Evolutionary conservation across 2,797 vertebrate genomes (phyloP).

Genomic region (Macrochelys suwanniensis): DNA sequence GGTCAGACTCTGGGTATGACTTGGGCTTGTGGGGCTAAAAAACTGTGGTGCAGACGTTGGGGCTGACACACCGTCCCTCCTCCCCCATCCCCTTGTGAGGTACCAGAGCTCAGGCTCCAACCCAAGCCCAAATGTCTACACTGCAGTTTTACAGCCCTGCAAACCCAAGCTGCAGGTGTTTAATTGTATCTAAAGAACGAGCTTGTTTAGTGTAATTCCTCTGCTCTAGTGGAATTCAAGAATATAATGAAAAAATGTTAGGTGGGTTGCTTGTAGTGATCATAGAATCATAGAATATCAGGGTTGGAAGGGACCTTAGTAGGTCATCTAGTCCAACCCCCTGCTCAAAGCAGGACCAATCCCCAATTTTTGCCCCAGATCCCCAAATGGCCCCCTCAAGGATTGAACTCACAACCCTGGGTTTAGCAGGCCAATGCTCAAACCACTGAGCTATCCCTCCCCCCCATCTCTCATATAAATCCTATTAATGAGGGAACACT

Average conservation of each 20-base stretch:
- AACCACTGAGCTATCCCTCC: too few species aligned
- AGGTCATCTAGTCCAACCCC: too few species aligned
- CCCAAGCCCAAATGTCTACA: neutral
- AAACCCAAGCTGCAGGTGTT: neutral
- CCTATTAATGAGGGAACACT: neutral
- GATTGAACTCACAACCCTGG: too few species aligned
- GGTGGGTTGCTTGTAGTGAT: conserved; percentile 6
- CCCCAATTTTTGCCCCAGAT: too few species aligned
- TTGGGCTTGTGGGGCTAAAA: neutral
- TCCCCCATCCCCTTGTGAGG: too few species aligned
- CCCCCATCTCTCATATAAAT: conserved; percentile 14
- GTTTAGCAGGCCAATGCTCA: too few species aligned
- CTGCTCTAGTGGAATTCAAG: neutral
- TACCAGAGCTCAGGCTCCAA: neutral
- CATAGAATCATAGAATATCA: too few species aligned
- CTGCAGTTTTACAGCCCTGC: neutral
- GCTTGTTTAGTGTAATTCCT: neutral
- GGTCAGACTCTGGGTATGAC: neutral
- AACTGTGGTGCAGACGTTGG: neutral
- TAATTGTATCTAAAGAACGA: neutral
- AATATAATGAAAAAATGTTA: conserved; percentile 24
- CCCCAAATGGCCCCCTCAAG: too few species aligned
- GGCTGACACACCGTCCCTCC: neutral
- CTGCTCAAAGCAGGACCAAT: too few species aligned
- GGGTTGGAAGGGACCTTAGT: too few species aligned